Base-by-base conservation (phyloP, 2,888 invertebrate species). In the Drosophila pseudotakahashii region DNA sequence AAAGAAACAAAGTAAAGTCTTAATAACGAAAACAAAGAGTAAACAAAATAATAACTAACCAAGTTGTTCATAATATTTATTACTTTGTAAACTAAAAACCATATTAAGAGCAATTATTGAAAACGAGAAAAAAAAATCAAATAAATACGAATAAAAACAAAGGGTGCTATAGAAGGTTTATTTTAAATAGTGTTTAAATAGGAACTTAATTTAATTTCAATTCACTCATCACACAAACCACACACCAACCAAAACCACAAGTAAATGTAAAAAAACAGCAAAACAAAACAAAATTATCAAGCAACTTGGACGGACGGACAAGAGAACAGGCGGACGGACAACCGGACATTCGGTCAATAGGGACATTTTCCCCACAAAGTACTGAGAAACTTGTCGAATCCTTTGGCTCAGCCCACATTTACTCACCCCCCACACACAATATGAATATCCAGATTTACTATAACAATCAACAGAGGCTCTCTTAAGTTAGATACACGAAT, bases 121-220 rank as follows among this genome's bases (percentile, higher is more conserved):
- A 75, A 66, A 68, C 68, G 57, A 51, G 48, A 76, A 78, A 75
- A 76, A 78, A 75, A 79, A 70, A 80, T 72, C 59, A 57, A 69
- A 76, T 70, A 79, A 86, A 89, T 85, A 89, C 86, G 84, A 90
- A 90, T 91, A 88, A 82, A 88, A 83, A 86, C 80, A 83, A 83
- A 87, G 81, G 89, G 88, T 83, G 83, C 83, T 83, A 89, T 89
- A 83, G 89, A 88, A 89, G 89, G 89, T 87, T 88, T 83, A 87
- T 89, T 84, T 88, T 88, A 62, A 63, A 64, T 89, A 89, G 88
- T 81, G 76, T 76, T 76, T 58, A 81, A 34, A 72, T 86, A 89
- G 75, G 73, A 76, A 79, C 75, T 83, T 89, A 77, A 83, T 89
- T 83, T 86, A 76, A 87, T 78, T 77, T 79, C 63, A 68, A 88